Evolutionary conservation across 2,113 vertebrate genomes (phyloP), one percentile per base, ranked within the genome.

Genomic region (Salvelinus fontinalis): DNA sequence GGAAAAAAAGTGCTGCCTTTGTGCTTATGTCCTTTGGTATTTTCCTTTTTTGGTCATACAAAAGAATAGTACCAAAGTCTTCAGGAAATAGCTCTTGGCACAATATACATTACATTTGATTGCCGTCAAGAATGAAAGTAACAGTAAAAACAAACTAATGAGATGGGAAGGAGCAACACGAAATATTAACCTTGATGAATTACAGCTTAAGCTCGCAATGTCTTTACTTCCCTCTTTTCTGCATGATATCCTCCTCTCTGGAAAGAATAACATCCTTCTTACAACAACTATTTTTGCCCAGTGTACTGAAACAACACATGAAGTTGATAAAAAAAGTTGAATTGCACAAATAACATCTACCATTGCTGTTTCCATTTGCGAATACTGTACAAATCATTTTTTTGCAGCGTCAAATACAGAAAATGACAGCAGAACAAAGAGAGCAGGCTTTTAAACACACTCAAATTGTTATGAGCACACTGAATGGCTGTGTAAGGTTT

Each of bases 11-110:
- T 78, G 84, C 90, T 69, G 80, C 84, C 86, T 77, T 77, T 85
- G 86, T 86, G 89, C 85, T 83, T 87, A 77, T 0, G 77, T 81
- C 88, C 88, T 88, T 89, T 92, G 89, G 87, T 89, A 89, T 92
- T 94, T 93, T 84, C 95, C 93, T 94, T 95, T 95, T 95, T 94
- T 93, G 95, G 94, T 90, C 93, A 94, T 90, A 89, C 94, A 95
- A 95, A 95, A 44, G 96, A 95, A 95, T 95, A 96, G 84, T 31
- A 39, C 39, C 74, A 76, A 75, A 79, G 75, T 81, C 88, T 83
- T 87, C 87, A 87, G 87, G 57, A 92, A 92, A 92, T 81, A 81
- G 71, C 76, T 92, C 82, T 81, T 80, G 88, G 81, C 76, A 79
- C 71, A 85, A 84, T 85, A 87, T 84, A 76, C 89, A 80, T 89